A percentile compares a stretch with the other conserved stretches of the same genome.
phyloP scores from a whole-genome alignment of 2,797 vertebrate genomes.

The Toxotes lorentzi region DNA sequence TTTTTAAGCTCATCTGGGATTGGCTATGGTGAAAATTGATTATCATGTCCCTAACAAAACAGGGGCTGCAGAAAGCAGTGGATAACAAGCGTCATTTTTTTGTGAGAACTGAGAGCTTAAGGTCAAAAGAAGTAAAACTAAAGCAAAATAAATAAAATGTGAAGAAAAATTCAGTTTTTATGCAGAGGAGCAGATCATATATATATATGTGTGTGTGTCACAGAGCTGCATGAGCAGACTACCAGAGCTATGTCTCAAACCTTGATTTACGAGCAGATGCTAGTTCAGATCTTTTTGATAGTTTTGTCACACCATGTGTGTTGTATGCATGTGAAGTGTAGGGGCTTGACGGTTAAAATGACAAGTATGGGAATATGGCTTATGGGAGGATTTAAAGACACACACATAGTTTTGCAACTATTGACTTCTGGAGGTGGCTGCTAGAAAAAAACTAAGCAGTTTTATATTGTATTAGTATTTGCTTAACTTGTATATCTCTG shows the following conservation, averaged over 20 bases:
- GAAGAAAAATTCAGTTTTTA: neutral
- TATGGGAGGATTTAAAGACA: neutral
- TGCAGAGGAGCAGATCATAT: neutral
- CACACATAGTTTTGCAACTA: neutral
- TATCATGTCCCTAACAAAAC: neutral
- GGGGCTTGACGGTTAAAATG: neutral
- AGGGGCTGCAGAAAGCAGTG: neutral
- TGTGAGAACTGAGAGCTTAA: conserved; percentile 1
- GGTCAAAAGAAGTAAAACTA: neutral
- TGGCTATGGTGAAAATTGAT: neutral
- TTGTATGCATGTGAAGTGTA: neutral
- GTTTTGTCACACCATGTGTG: neutral
- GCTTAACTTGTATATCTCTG: neutral
- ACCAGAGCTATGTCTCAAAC: neutral
- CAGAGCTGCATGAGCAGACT: no score
- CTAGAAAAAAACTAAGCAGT: neutral
- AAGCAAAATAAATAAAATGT: neutral
- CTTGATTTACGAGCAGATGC: neutral
- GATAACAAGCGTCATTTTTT: neutral
- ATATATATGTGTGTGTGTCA: neutral
- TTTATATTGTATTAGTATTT: conserved; percentile 3
- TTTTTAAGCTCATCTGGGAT: conserved; percentile 2
- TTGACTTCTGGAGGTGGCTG: neutral
- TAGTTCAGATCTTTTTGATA: neutral
- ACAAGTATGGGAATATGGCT: neutral